Evolutionary conservation across 2,113 vertebrate species (phyloP).

Genomic region (Heliornis fulica): DNA sequence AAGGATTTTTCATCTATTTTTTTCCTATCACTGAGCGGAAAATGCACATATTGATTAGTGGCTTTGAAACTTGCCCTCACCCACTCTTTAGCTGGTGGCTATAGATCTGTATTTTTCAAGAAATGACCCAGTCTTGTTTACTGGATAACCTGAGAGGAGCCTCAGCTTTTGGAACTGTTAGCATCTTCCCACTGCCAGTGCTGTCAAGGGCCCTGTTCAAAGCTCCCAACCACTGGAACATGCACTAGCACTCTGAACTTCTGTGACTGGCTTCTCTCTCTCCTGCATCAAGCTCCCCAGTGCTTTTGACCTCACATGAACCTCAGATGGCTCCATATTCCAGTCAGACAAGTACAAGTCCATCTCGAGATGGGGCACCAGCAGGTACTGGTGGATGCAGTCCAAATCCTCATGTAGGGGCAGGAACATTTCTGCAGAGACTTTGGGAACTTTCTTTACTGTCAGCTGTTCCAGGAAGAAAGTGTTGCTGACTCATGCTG

Average conservation of each 20-base stretch:
- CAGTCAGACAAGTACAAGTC: not conserved
- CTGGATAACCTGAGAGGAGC: not conserved
- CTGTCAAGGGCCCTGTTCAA: not conserved
- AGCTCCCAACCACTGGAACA: not conserved
- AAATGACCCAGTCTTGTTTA: not conserved
- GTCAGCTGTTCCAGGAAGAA: slow-evolving; percentile 44
- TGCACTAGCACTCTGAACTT: not conserved
- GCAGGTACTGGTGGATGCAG: not conserved
- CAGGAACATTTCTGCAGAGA: slow-evolving; percentile 16
- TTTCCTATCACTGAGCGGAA: not conserved
- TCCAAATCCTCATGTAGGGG: not conserved
- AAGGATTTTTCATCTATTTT: not conserved
- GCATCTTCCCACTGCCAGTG: not conserved
- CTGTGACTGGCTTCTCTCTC: not conserved
- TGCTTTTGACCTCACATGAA: not conserved
- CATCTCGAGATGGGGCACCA: not conserved
- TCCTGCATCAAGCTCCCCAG: not conserved
- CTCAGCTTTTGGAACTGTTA: not conserved
- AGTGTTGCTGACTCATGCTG: slow-evolving; percentile 62
- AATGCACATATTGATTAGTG: not conserved
- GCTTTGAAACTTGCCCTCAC: not conserved
- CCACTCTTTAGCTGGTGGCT: not conserved
- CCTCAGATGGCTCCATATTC: not conserved
- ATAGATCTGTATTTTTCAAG: not conserved
- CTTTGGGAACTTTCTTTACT: slow-evolving; percentile 45